Base-by-base conservation (phyloP, 2,113 vertebrate species). In the Prionailurus bengalensis region DNA sequence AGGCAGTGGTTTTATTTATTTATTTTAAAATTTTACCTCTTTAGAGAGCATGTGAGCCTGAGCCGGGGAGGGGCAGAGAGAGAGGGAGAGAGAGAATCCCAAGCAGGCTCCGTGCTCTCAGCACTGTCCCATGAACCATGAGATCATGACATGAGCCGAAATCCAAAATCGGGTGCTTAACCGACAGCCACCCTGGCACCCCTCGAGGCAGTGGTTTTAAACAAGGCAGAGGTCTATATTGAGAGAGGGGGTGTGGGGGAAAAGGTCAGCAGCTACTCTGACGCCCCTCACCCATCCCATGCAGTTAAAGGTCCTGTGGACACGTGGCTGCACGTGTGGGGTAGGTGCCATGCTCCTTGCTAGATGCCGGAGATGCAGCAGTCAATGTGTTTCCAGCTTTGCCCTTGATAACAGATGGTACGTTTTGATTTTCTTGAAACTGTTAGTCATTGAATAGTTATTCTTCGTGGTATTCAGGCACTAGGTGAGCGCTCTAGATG, bases 361-460 rank as follows among this genome's bases (percentile, higher is more conserved):
- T 29, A 48, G 70, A 61, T 79, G 33, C 83, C 15, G 68, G 51
- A 25, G 11, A 31, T 89, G 19, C 45, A 89, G 53, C 63, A 33
- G 33, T 66, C 80, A 88, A 7, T 27, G 39, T 31, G 51, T 53
- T 48, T 53, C n/a, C 39, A 61, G n/a, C 39, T 84, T 90, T 78
- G 76, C 78, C 29, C n/a, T 85, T 89, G 14, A 33, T 23, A 83
- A 58, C 71, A 92, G 82, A 33, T 36, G 11, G 39, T 55, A 5
- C 23, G 3, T 85, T 95, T 91, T 42, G 51, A 51, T 68, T 82
- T 73, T 85, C 61, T 91, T 65, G 71, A 76, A 95, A 81, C 19
- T 86, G 19, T 65, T 42, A 71, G 31, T 33, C 16, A 53, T 51
- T 19, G 9, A 53, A 61, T 78, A n/a, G 70, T 53, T 11, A 14